Base-by-base conservation (phyloP, 1,140 invertebrate genomes). In the Macrosteles quadrilineatus region DNA sequence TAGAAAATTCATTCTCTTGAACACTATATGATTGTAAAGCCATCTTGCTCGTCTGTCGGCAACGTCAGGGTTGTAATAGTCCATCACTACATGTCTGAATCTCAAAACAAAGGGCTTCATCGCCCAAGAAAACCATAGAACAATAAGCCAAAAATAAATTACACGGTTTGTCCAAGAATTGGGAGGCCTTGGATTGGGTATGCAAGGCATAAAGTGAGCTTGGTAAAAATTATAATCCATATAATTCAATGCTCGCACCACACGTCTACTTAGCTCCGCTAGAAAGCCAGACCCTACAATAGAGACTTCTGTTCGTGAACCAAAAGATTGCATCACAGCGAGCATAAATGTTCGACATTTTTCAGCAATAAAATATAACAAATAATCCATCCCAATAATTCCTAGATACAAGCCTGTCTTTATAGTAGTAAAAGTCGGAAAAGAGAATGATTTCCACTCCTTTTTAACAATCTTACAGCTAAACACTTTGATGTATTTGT, bases 81-180 rank as follows among this genome's bases (percentile, higher is more conserved):
- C 85, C 85, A 93, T 90, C 0, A 95, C 86, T 0, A 88, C 76
- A 71, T 92, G 90, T 25, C 92, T 84, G 0, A 92, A 75, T 17
- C 94, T 85, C 0, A 93, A 78, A 0, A 87, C 88, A 73, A 94
- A 95, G 0, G 93, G 91, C 80, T 95, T 90, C 67, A 93, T 82
- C 29, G 92, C 80, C 85, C 91, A 87, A 40, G 86, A 86, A 3
- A 91, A 73, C 0, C 84, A 45, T 1, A 66, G 40, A 1, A 66
- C 4, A 2, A 43, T 36, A 29, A 66, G 17, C 19, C 31, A 27
- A 14, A 25, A 25, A 59, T 27, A 27, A n/a, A 59, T 59, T 6
- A 21, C 6, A 21, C 2, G 9, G 23, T 2, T 29, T 11, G 9
- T 25, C 23, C 21, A 30, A 11, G 6, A 27, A 29, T 59, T 29